Conservation (phyloP, 2,113 vertebrate genomes). For the Saguinus imperator region DNA sequence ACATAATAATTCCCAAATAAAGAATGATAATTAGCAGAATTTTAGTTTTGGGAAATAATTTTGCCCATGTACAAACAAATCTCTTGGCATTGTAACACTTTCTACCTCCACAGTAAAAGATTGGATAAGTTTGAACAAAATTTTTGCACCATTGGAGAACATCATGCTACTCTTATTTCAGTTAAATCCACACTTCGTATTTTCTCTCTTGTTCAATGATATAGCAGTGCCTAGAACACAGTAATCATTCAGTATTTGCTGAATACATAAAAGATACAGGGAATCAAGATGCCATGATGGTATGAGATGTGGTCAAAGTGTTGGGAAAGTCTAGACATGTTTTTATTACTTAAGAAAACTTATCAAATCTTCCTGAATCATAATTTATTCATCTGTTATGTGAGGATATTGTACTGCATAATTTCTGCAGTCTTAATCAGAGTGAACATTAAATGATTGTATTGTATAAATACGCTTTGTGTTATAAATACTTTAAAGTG, state of each 20-base stretch:
- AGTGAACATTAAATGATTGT: not conserved
- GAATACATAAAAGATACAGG: not conserved
- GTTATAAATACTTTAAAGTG: not conserved
- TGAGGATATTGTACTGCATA: not conserved
- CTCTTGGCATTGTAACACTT: not conserved
- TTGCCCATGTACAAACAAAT: not conserved
- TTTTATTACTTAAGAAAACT: not conserved
- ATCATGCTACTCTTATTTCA: not conserved
- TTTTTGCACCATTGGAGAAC: not conserved
- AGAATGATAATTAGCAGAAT: not conserved
- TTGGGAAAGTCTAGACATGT: not conserved
- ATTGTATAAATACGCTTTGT: not conserved
- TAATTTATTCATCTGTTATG: not conserved
- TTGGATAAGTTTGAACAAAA: not conserved
- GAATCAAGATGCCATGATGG: not conserved
- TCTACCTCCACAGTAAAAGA: not conserved
- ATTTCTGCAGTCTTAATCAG: not conserved
- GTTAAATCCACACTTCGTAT: not conserved
- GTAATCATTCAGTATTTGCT: not conserved
- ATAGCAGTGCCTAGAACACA: not conserved
- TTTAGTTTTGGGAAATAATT: slow-evolving; percentile 2
- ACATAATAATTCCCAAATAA: not conserved
- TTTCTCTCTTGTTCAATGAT: not conserved
- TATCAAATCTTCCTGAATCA: not conserved
- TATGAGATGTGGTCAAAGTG: not conserved